phyloP scores from a whole-genome alignment of 1,140 invertebrate genomes.

The Odontomachus brunneus region DNA sequence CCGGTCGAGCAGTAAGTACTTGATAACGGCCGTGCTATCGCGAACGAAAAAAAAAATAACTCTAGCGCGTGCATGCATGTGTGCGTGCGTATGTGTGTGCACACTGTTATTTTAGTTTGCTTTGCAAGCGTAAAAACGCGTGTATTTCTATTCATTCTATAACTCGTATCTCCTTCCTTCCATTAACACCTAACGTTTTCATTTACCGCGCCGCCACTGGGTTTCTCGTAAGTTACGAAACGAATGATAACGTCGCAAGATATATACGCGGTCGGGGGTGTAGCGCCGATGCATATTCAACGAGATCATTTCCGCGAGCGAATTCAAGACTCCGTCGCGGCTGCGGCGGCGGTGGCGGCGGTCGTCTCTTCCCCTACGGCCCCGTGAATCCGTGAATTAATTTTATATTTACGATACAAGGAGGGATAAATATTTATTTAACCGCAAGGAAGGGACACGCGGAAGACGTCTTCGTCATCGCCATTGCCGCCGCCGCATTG shows the following conservation, averaged over 20 bases:
- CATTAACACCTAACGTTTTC: not conserved
- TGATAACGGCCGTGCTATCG: constrained; percentile 43
- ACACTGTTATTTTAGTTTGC: too few relatives aligned
- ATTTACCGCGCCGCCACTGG: not conserved
- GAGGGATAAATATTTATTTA: constrained; percentile 47
- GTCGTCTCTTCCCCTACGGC: not conserved
- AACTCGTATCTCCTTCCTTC: not conserved
- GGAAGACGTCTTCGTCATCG: too few relatives aligned
- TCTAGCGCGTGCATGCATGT: not conserved
- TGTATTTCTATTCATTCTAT: not conserved
- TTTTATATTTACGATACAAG: constrained; percentile 37
- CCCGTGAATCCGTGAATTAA: constrained; percentile 21
- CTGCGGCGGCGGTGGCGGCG: too few relatives aligned
- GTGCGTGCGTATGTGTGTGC: too few relatives aligned
- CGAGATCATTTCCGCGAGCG: constrained; percentile 36
- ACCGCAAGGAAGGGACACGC: too few relatives aligned
- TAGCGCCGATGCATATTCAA: constrained; percentile 41
- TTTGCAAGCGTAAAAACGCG: too few relatives aligned
- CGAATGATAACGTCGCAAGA: constrained; percentile 29
- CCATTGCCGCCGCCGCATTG: too few relatives aligned
- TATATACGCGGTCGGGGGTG: not conserved
- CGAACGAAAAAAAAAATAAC: constrained; percentile 5
- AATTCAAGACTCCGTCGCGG: constrained; percentile 4
- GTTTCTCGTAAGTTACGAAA: constrained; percentile 43
- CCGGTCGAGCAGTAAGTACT: not conserved